A percentile compares a stretch with the other conserved stretches of the same genome.
These are phyloP conservation scores for Ammospiza caudacuta DNA, from an alignment of 2,113 vertebrate species.

Conservation along the genomic window DNA sequence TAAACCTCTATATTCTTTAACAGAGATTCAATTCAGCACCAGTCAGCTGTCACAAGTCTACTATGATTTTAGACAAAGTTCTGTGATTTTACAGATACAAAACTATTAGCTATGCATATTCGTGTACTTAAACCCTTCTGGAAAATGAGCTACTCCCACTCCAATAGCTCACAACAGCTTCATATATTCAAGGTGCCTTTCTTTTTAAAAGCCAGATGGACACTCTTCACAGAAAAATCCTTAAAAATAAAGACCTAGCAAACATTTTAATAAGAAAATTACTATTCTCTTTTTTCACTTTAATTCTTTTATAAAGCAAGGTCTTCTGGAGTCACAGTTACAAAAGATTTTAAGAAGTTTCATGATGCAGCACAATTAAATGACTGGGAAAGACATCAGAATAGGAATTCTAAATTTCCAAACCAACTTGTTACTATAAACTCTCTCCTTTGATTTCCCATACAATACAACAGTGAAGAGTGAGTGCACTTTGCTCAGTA, in stretches of 20 bases:
- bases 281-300: background rate
- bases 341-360: background rate
- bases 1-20: background rate
- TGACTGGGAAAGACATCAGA: background rate
- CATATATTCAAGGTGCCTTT: background rate
- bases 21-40: background rate
- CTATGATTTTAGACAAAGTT: background rate
- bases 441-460: background rate
- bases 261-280: background rate
- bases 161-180: background rate
- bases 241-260: background rate
- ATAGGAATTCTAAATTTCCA: background rate
- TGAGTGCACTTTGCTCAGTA: background rate
- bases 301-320: background rate
- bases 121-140: accelerated
- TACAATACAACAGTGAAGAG: background rate
- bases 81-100: background rate
- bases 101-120: background rate
- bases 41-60: background rate
- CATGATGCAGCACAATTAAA: background rate
- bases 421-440: background rate
- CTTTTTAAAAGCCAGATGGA: background rate
- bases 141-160: background rate
- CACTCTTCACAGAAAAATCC: background rate
- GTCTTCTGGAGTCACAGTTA: background rate